These are phyloP conservation scores for Tetramorium parvispinum DNA, from an alignment of 1,140 invertebrate genomes.

Conservation along the genomic window DNA sequence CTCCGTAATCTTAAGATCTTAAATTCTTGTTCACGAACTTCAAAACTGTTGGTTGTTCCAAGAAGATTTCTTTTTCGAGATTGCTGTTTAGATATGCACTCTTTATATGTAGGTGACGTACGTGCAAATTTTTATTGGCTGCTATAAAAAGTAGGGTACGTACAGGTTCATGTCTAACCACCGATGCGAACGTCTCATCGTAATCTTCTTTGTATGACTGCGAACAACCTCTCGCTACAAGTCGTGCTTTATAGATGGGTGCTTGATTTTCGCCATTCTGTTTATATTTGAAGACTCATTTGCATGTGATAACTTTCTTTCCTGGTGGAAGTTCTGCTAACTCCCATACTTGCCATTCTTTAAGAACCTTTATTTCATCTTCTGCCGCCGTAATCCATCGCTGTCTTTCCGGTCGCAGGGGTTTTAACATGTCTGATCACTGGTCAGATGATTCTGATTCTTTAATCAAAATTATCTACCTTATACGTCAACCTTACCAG, in stretches of 20 bases:
- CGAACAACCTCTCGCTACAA: conserved; percentile 83
- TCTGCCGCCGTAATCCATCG: conserved; percentile 34
- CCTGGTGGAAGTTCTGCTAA: conserved; percentile 66
- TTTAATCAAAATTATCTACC: background rate
- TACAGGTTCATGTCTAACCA: background rate
- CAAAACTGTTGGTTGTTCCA: no score
- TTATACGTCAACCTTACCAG: conserved; percentile 22
- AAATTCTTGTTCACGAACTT: no score
- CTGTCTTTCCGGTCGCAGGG: background rate
- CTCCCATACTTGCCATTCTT: conserved; percentile 70
- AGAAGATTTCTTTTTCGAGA: background rate
- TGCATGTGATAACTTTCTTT: conserved; percentile 70
- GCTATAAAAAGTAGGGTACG: background rate
- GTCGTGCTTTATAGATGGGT: conserved; percentile 80
- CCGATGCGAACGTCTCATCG: background rate
- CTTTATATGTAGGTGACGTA: background rate
- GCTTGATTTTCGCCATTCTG: conserved; percentile 70
- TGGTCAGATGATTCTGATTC: conserved; percentile 24
- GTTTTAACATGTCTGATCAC: background rate
- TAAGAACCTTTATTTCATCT: conserved; percentile 45
- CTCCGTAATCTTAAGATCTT: background rate
- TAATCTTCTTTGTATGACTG: conserved; percentile 80
- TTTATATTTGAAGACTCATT: conserved; percentile 83
- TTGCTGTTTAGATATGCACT: background rate
- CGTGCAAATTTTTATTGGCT: background rate